A percentile compares a stretch with the other conserved stretches of the same genome.
These are phyloP conservation scores for Bos javanicus DNA, from an alignment of 2,113 vertebrate species.

Conservation along the genomic window DNA sequence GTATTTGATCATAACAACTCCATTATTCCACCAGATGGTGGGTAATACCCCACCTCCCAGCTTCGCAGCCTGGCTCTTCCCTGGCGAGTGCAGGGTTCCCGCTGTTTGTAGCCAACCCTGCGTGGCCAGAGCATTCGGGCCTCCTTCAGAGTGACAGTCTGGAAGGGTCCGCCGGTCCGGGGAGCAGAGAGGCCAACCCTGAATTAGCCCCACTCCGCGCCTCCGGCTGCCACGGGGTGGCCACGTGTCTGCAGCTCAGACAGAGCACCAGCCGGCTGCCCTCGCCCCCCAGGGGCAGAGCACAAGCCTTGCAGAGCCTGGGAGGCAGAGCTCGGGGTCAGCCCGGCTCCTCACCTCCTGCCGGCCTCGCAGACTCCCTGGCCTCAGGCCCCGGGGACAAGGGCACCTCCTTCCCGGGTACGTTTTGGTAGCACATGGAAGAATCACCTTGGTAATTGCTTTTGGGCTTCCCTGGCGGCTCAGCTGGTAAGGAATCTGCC, in stretches of 20 bases:
- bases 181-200: neutral
- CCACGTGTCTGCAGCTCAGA: fast-evolving
- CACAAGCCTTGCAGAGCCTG: fast-evolving
- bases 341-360: fast-evolving
- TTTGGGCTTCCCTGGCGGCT: neutral
- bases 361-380: neutral
- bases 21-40: conserved; percentile 52
- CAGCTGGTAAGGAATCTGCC: neutral
- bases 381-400: neutral
- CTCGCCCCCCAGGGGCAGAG: fast-evolving
- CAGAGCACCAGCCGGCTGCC: fast-evolving
- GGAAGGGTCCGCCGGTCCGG: fast-evolving
- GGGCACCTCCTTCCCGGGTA: neutral
- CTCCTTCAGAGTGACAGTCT: neutral
- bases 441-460: neutral
- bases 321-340: fast-evolving
- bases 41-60: neutral
- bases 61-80: neutral
- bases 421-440: neutral
- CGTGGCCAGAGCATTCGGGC: fast-evolving
- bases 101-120: fast-evolving
- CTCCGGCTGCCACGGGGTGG: fast-evolving
- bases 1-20: conserved; percentile 66
- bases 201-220: neutral
- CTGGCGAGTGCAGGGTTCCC: fast-evolving